Evolutionary conservation across 1,140 invertebrate genomes (phyloP).

Genomic region (Neelides sp.): DNA sequence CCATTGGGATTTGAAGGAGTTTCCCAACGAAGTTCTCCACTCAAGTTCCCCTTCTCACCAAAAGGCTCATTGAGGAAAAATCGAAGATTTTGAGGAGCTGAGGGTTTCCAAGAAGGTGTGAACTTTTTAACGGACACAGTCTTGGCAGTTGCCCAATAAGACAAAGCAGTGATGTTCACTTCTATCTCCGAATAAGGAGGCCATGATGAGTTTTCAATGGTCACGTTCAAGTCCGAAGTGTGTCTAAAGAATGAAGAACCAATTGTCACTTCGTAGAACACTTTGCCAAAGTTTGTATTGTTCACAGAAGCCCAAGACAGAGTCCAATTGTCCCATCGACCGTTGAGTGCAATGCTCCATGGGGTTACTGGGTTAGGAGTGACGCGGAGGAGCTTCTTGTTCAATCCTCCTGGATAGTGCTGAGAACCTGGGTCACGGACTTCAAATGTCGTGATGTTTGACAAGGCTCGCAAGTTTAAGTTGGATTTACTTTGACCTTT

Average conservation of each 20-base stretch:
- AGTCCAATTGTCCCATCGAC: slow-evolving; percentile 59
- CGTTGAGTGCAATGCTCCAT: slow-evolving; percentile 50
- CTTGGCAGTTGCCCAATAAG: slow-evolving; percentile 64
- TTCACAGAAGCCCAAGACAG: slow-evolving; percentile 61
- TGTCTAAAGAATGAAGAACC: neutral
- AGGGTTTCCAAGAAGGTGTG: slow-evolving; percentile 51
- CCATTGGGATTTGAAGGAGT: slow-evolving; percentile 57
- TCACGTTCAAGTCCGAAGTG: slow-evolving; percentile 23
- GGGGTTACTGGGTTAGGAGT: slow-evolving; percentile 52
- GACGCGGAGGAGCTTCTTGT: slow-evolving; percentile 40
- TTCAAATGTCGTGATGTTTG: slow-evolving; percentile 53
- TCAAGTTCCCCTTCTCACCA: neutral
- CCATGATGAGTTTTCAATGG: slow-evolving; percentile 41
- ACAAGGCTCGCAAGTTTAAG: slow-evolving; percentile 48
- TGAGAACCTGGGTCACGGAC: slow-evolving; percentile 58
- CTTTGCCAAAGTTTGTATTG: slow-evolving; percentile 61
- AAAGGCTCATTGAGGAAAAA: slow-evolving; percentile 43
- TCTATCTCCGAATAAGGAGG: slow-evolving; percentile 56
- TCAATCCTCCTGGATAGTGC: slow-evolving; percentile 39
- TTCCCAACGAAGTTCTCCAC: slow-evolving; percentile 54
- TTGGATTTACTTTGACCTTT: slow-evolving; percentile 59
- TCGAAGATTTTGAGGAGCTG: slow-evolving; percentile 52
- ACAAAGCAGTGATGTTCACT: slow-evolving; percentile 61
- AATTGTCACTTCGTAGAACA: slow-evolving; percentile 65
- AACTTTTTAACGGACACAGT: slow-evolving; percentile 36